Evolutionary conservation across 2,888 invertebrate species (phyloP), one percentile per base, ranked within the genome.

Genomic region (Drosophila lutescens): DNA sequence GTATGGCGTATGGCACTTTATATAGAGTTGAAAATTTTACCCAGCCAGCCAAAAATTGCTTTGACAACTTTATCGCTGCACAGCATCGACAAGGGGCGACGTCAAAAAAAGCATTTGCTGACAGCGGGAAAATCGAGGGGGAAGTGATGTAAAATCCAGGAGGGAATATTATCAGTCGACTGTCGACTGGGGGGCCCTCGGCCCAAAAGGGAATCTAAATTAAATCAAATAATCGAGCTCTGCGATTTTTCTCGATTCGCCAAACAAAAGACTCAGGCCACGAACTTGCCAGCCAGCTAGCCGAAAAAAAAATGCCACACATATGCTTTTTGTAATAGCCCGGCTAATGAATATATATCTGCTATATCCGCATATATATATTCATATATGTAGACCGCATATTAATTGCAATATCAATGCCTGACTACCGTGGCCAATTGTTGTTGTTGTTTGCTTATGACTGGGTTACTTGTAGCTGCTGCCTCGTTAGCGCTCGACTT

Each of bases 401-500:
- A 83, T 86, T 86, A 84, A 84, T 84, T 83, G 79, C 78, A 49
- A 75, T 86, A 80, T 73, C 83, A 84, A 83, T 85, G 86, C 86
- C 85, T 61, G 79, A 89, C 79, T 70, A 69, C 50, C 61, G 55
- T 75, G 71, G 62, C 60, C 89, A 80, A 80, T 88, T 80, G 81
- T 32, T 61, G 71, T 30, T 63, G 71, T 30, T 63, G 71, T 44
- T 73, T 65, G 72, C 49, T 54, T 49, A n/a, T 61, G 57, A 46
- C 80, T 49, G 34, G 32, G 46, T 17, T 44, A 36, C 58, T 55
- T 49, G 54, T 10, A 40, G 56, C n/a, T 58, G 69, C 57, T 73
- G 78, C 74, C 83, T 84, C 89, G 83, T 83, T 89, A 83, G 82
- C 74, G 76, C 73, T 71, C 72, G 56, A 40, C 59, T 80, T 47